A percentile compares a stretch with the other conserved stretches of the same genome.
Conservation (phyloP, 1,140 invertebrate species). For the Phymorhynchus buccinoides region DNA sequence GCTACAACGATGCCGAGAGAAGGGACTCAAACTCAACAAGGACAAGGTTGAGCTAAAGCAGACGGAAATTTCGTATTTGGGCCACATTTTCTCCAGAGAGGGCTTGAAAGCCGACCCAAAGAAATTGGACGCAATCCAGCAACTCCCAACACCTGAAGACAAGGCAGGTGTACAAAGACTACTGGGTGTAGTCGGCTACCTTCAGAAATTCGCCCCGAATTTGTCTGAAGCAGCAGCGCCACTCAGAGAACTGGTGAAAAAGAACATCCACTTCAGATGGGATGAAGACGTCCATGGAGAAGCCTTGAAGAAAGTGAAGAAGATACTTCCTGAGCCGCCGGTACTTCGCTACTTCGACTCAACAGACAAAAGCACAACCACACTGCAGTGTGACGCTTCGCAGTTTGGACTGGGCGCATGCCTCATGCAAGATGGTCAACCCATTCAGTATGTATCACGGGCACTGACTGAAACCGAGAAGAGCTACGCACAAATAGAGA, state of each 20-base stretch:
- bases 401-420: constrained; percentile 11
- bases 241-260: constrained; percentile 44
- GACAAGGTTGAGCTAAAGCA: constrained; percentile 39
- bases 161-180: constrained; percentile 41
- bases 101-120: constrained; percentile 43
- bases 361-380: not conserved
- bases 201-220: constrained; percentile 64
- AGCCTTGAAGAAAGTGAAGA: constrained; percentile 22
- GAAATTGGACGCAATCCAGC: constrained; percentile 42
- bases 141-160: constrained; percentile 38
- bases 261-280: constrained; percentile 44
- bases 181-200: constrained; percentile 70
- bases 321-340: not conserved
- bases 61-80: constrained; percentile 41
- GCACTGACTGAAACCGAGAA: constrained; percentile 64
- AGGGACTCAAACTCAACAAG: constrained; percentile 41
- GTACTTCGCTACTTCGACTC: not conserved
- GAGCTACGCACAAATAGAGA: constrained; percentile 74
- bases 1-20: constrained; percentile 38
- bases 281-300: constrained; percentile 22
- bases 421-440: constrained; percentile 49
- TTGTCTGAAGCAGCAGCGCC: constrained; percentile 61
- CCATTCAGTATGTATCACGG: constrained; percentile 69
- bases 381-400: constrained; percentile 22
- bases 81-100: constrained; percentile 39